Evolutionary conservation across 2,797 vertebrate species (phyloP).

Genomic region (Scyliorhinus canicula): DNA sequence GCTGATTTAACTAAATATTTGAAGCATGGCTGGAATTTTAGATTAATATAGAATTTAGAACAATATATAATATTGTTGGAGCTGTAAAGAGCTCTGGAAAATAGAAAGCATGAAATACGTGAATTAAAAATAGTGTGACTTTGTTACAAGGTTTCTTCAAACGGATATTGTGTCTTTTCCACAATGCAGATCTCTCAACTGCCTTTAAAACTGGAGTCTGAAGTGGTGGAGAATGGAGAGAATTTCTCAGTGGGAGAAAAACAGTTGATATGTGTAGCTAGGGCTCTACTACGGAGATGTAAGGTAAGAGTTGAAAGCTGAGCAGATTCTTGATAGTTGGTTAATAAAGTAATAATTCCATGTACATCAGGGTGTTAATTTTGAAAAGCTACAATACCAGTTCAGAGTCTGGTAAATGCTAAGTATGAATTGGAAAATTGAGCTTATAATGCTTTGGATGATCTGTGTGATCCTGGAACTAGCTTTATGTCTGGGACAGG

Average conservation of each 20-base stretch:
- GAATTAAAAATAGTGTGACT: not conserved
- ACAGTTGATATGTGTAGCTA: constrained; percentile 79
- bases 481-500: not conserved
- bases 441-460: not conserved
- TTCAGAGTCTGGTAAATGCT: not conserved
- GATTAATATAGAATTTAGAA: constrained; percentile 12
- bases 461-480: not conserved
- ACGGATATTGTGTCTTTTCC: constrained; percentile 3
- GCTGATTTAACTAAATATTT: not conserved
- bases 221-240: constrained; percentile 84
- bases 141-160: not conserved
- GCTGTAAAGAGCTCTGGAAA: not conserved
- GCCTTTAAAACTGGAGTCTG: constrained; percentile 80
- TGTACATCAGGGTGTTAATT: not conserved
- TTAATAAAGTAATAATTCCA: not conserved
- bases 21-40: not conserved
- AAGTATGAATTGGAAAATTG: not conserved
- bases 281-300: constrained; percentile 75
- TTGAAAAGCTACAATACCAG: not conserved
- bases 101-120: not conserved
- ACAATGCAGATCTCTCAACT: constrained; percentile 70
- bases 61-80: not conserved
- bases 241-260: constrained; percentile 86
- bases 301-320: constrained; percentile 62
- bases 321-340: not conserved